These are phyloP conservation scores for Passer domesticus DNA, from an alignment of 2,113 vertebrate species.

Conservation along the genomic window DNA sequence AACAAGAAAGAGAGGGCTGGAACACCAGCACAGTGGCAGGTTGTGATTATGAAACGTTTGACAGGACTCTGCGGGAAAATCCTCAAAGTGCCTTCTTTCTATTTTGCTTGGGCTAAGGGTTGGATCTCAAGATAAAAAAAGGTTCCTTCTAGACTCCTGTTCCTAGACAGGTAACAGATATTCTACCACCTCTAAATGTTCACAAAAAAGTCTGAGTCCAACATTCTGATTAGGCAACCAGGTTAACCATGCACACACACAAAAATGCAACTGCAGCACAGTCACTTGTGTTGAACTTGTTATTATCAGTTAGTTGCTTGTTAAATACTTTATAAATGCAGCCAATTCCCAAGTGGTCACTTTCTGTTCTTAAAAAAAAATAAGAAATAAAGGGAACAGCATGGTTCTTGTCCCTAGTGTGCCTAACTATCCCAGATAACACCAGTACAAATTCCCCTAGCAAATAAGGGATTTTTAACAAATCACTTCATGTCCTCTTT, in stretches of 20 bases:
- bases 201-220: background rate
- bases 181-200: background rate
- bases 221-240: background rate
- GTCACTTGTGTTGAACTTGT: background rate
- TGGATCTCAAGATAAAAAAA: background rate
- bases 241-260: background rate
- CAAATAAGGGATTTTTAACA: background rate
- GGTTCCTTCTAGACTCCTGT: background rate
- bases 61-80: background rate
- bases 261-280: background rate
- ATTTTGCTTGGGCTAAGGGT: background rate
- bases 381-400: background rate
- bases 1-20: background rate
- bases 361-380: background rate
- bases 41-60: background rate
- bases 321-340: background rate
- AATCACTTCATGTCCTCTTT: conserved; percentile 9
- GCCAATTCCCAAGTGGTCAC: background rate
- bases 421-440: background rate
- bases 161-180: background rate
- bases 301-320: background rate
- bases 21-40: background rate
- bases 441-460: background rate
- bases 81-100: background rate
- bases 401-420: background rate